Evolutionary conservation across 2,113 vertebrate species (phyloP), one percentile per base, ranked within the genome.

Genomic region (Notothenia rossii): DNA sequence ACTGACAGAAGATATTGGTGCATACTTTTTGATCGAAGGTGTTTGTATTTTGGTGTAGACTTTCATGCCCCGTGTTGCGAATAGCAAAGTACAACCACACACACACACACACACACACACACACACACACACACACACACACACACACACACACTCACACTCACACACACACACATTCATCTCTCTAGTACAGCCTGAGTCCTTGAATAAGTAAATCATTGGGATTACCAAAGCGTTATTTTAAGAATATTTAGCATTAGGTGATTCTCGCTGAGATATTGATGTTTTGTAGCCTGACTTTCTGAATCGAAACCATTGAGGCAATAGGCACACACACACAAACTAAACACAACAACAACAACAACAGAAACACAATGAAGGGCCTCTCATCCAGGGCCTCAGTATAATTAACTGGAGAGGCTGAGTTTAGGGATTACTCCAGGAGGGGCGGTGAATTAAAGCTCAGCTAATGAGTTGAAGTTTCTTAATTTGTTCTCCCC

Each of bases 401-500:
- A 45, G 84, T 84, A 90, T 95, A 95, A 95, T 95, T 95, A 94
- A 94, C 92, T 92, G 89, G 88, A 91, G 91, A 92, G 89, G 92
- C 91, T 79, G 92, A 92, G 93, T 95, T 94, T 91, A 86, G 91
- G 94, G 95, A 95, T 95, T 95, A 95, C 87, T 93, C 88, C 91
- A 90, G 93, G 93, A 94, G 92, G 93, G 94, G 90, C 89, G 83
- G 90, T 80, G 88, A 94, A 94, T 94, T 95, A 94, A 95, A 93
- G 89, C 91, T 92, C 86, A 76, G 90, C 94, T 95, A 95, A 96
- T 95, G 95, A 95, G 93, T 94, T 94, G 93, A 95, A 94, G 93
- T 94, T 94, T 90, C 94, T 94, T 96, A 95, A 95, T 95, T 94
- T 95, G 93, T 94, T 94, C 94, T 94, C 90, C 92, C 86, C 90